Evolutionary conservation across 2,888 invertebrate genomes (phyloP).

Genomic region (Pandemis corylana): DNA sequence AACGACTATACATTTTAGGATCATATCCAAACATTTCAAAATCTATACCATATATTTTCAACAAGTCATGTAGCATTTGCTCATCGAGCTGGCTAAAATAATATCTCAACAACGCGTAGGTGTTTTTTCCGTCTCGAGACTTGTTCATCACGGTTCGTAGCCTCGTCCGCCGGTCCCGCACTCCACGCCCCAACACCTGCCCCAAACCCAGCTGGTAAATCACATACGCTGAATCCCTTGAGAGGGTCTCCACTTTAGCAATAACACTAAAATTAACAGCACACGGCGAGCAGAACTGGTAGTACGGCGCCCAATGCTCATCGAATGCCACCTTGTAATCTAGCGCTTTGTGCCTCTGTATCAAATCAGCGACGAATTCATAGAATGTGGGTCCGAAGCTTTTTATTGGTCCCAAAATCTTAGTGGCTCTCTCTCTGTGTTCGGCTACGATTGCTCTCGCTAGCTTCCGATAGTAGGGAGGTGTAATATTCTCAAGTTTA

Average conservation of each 20-base stretch:
- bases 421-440: constrained; percentile 77
- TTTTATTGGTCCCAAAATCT: constrained; percentile 66
- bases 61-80: constrained; percentile 83
- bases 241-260: constrained; percentile 87
- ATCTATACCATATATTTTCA: constrained; percentile 87
- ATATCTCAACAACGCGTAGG: constrained; percentile 71
- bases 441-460: constrained; percentile 87
- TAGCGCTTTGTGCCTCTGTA: constrained; percentile 84
- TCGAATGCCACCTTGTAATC: constrained; percentile 77
- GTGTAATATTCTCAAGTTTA: constrained; percentile 89
- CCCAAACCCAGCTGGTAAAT: constrained; percentile 85
- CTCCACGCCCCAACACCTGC: constrained; percentile 77
- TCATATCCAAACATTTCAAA: constrained; percentile 89
- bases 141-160: constrained; percentile 83
- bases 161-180: constrained; percentile 77
- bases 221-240: constrained; percentile 85
- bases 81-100: constrained; percentile 85
- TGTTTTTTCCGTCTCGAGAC: constrained; percentile 81
- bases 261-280: constrained; percentile 87
- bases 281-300: constrained; percentile 87
- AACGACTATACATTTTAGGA: constrained; percentile 82
- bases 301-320: constrained; percentile 88
- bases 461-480: constrained; percentile 88
- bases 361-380: constrained; percentile 89
- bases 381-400: constrained; percentile 86